Base-by-base conservation (phyloP, 2,888 invertebrate genomes). In the Drosophila subquinaria region DNA sequence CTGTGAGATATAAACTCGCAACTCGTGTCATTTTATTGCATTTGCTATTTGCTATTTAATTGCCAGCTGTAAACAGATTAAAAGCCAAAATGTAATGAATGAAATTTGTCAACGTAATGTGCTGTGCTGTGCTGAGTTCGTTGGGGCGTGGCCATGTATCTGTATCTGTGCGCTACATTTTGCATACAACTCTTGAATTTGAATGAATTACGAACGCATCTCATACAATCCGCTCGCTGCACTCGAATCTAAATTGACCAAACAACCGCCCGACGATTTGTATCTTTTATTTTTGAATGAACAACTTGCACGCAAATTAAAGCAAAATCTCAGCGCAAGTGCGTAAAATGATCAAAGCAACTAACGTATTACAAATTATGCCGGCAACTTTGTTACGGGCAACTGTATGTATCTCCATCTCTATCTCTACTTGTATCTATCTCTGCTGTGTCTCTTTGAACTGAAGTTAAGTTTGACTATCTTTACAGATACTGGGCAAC, bases 91-190 rank as follows among this genome's bases (percentile, higher is more conserved):
- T 65, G 56, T 65, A 88, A 88, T 90, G 83, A 84, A 84, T 84
- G 83, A 84, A 85, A 84, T 84, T 84, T 88, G 84, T 84, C 90
- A 90, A 88, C 74, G 88, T 84, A 88, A 90, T 86, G 83, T 86
- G n/a, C 27, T 27, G 27, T 27, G 20, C 23, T 56, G 66, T 20
- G 40, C 27, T 5, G n/a, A n/a, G 61, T 33, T 65, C 62, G 45
- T 63, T 73, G 78, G 79, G 77, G 81, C 81, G 78, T 78, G 81
- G 69, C 66, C 67, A 61, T 68, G 65, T 57, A 50, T 52, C 56
- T 73, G 61, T 47, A 48, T 38, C 27, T 56, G 50, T 47, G 48
- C 79, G 45, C 82, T 56, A 81, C 82, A 86, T 76, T 76, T 76
- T 57, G 63, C 56, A 20, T 27, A 1, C 48, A 64, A 69, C 43